Conservation (phyloP, 2,797 vertebrate species). For the Halcyon badia region DNA sequence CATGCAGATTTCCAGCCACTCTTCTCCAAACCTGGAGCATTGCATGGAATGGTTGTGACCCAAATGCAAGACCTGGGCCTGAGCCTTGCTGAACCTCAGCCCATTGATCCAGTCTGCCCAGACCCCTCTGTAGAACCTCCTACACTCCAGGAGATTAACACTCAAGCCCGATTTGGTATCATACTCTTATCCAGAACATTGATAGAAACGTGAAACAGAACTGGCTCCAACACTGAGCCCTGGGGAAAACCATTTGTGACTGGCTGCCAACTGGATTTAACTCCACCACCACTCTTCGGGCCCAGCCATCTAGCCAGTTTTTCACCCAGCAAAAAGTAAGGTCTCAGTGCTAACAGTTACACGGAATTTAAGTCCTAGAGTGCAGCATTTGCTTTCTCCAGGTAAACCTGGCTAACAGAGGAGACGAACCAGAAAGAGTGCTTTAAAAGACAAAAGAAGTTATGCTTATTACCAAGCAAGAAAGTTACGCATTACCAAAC, state of each 20-base stretch:
- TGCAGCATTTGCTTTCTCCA: background rate
- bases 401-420: background rate
- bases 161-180: no score
- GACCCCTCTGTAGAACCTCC: background rate
- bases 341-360: background rate
- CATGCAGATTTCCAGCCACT: background rate
- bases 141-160: background rate
- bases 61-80: no score
- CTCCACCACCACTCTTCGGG: no score
- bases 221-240: background rate
- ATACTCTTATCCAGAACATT: background rate
- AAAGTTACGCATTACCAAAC: background rate
- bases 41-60: no score
- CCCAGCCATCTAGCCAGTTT: background rate
- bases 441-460: background rate
- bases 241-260: background rate
- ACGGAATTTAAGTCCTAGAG: background rate
- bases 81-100: background rate
- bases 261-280: background rate
- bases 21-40: no score
- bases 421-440: background rate
- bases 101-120: background rate
- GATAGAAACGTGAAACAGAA: background rate
- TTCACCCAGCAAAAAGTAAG: background rate
- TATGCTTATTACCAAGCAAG: background rate